phyloP scores from a whole-genome alignment of 1,140 invertebrate genomes.

The Vanessa tameamea region DNA sequence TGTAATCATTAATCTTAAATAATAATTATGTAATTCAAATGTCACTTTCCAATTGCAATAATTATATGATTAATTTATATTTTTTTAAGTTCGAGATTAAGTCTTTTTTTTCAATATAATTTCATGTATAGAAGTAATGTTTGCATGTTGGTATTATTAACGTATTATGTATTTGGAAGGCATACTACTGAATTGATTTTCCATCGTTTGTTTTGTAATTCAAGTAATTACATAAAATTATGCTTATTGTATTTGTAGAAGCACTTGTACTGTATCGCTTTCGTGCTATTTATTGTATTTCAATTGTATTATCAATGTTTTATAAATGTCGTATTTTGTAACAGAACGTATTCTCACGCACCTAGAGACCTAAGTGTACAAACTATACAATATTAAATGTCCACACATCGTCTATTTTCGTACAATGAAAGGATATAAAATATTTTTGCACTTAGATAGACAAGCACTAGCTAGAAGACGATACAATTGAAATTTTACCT shows the following conservation, averaged over 20 bases:
- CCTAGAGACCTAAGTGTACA: slow-evolving; percentile 59
- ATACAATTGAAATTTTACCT: slow-evolving; percentile 16
- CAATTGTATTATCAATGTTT: slow-evolving; percentile 20
- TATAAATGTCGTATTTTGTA: slow-evolving; percentile 26
- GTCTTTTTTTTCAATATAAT: slow-evolving; percentile 50
- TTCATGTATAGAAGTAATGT: slow-evolving; percentile 18
- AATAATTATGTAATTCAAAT: slow-evolving; percentile 34
- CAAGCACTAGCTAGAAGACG: slow-evolving; percentile 55
- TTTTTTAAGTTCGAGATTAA: slow-evolving; percentile 32
- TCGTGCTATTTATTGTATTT: slow-evolving; percentile 14
- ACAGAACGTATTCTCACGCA: slow-evolving; percentile 49
- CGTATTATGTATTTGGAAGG: slow-evolving; percentile 7
- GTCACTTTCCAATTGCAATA: slow-evolving; percentile 31
- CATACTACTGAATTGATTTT: background rate
- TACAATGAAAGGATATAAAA: slow-evolving; percentile 55
- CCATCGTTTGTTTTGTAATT: background rate
- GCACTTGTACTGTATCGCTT: slow-evolving; percentile 1
- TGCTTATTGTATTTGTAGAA: background rate
- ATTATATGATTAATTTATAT: slow-evolving; percentile 38
- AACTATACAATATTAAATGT: slow-evolving; percentile 56
- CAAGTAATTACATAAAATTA: background rate
- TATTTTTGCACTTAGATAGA: slow-evolving; percentile 78
- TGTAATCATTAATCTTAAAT: slow-evolving; percentile 49
- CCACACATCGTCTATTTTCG: slow-evolving; percentile 71
- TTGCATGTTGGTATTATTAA: slow-evolving; percentile 12